Percentiles rank a stretch among this genome's conserved stretches.
Conservation (phyloP, 2,888 invertebrate genomes). For the Ennomos erosarius region DNA sequence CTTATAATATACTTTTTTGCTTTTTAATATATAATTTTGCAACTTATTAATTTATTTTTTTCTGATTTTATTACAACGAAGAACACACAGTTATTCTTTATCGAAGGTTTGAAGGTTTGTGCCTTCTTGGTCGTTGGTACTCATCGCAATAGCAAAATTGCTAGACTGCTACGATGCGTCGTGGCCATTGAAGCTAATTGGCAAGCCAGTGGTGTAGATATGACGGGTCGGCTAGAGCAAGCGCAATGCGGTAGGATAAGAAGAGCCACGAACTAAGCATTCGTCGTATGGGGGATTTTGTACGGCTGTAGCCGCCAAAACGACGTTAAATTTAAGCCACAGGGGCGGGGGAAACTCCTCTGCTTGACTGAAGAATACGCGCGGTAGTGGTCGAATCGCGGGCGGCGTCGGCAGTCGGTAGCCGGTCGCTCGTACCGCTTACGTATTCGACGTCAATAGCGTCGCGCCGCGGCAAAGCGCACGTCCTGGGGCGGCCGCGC, state of each 20-base stretch:
- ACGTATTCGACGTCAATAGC: conserved; percentile 14
- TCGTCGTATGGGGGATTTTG: conserved; percentile 5
- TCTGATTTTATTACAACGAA: background rate
- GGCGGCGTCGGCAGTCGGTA: background rate
- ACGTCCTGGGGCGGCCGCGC: conserved; percentile 15
- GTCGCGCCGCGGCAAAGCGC: conserved; percentile 9
- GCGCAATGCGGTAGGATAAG: conserved; percentile 42
- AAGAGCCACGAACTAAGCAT: conserved; percentile 45
- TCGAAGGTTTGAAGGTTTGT: background rate
- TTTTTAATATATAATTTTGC: no score
- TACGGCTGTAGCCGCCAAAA: conserved; percentile 10
- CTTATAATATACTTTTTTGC: no score
- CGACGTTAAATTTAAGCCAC: conserved; percentile 4
- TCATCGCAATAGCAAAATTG: conserved; percentile 50
- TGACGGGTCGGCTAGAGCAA: conserved; percentile 49
- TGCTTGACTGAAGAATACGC: background rate
- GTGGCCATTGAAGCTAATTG: conserved; percentile 80
- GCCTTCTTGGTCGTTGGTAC: conserved; percentile 1
- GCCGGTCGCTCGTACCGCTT: conserved; percentile 15
- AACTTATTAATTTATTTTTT: no score
- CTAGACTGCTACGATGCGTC: conserved; percentile 62
- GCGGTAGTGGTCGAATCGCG: conserved; percentile 1
- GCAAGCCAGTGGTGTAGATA: conserved; percentile 58
- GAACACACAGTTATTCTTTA: background rate
- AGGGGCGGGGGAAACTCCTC: background rate